A percentile compares a stretch with the other conserved stretches of the same genome.
Evolutionary conservation across 2,888 invertebrate species (phyloP).

Genomic region (Yponomeuta plumbellus): DNA sequence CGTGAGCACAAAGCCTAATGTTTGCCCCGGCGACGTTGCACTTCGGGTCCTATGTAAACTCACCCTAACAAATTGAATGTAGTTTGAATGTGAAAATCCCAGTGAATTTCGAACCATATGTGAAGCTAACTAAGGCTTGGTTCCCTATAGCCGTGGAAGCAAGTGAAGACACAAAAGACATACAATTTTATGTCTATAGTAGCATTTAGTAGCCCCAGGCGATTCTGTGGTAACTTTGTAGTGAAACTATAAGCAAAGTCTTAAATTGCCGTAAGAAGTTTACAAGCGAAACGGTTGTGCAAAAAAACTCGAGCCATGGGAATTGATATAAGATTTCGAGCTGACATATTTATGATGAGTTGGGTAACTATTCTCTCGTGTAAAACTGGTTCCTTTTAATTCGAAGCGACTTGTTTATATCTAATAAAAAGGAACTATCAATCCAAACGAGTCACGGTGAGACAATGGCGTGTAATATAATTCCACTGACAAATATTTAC

Average conservation of each 20-base stretch:
- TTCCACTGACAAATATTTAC: conserved; percentile 39
- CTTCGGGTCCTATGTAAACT: conserved; percentile 73
- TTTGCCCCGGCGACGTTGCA: conserved; percentile 67
- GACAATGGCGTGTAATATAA: conserved; percentile 37
- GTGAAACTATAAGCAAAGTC: conserved; percentile 50
- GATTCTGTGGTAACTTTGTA: conserved; percentile 61
- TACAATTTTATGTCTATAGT: conserved; percentile 64
- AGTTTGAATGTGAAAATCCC: conserved; percentile 23
- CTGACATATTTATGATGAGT: conserved; percentile 41
- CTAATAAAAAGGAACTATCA: conserved; percentile 13
- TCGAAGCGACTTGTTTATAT: conserved; percentile 9
- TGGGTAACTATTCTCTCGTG: conserved; percentile 27
- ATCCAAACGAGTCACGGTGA: conserved; percentile 18
- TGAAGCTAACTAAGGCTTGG: conserved; percentile 27
- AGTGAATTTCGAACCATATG: background rate
- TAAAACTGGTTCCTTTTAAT: conserved; percentile 14
- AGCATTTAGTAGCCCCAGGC: conserved; percentile 69
- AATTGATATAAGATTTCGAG: conserved; percentile 47
- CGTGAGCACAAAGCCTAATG: conserved; percentile 70
- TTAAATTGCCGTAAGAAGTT: conserved; percentile 45
- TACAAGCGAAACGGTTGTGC: conserved; percentile 39
- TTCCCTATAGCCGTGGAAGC: conserved; percentile 25
- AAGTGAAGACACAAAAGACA: conserved; percentile 56
- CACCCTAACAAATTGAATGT: conserved; percentile 61
- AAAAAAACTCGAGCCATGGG: conserved; percentile 15